These are phyloP conservation scores for Crocuta crocuta DNA, from an alignment of 2,113 vertebrate genomes.

Conservation along the genomic window DNA sequence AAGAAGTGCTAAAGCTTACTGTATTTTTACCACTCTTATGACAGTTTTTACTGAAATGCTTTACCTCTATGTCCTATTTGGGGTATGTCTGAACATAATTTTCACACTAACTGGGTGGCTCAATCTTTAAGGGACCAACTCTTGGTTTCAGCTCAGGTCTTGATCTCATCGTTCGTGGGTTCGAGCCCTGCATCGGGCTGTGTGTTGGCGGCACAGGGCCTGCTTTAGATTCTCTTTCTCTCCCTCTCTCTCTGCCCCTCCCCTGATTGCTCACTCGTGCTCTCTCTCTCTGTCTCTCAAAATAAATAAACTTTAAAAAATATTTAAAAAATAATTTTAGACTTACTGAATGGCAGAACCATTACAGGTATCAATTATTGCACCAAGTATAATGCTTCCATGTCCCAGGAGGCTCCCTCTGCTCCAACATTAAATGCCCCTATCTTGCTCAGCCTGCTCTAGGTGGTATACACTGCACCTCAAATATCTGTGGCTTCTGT, in stretches of 20 bases:
- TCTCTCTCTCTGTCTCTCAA: too few species aligned
- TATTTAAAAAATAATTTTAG: neutral
- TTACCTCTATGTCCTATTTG: neutral
- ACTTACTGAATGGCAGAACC: neutral
- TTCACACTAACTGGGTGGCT: neutral
- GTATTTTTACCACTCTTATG: neutral
- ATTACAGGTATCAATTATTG: neutral
- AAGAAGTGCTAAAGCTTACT: neutral
- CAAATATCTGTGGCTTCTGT: neutral
- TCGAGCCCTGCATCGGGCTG: too few species aligned
- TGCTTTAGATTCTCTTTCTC: too few species aligned
- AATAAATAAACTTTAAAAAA: too few species aligned
- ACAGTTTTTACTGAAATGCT: neutral
- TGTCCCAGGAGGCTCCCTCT: accelerated
- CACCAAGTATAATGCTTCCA: accelerated
- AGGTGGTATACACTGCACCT: neutral
- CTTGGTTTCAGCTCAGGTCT: too few species aligned
- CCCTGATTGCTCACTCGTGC: too few species aligned
- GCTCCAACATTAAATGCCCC: neutral
- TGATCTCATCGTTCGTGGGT: too few species aligned
- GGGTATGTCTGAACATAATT: neutral
- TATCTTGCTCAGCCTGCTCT: neutral
- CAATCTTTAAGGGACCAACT: too few species aligned
- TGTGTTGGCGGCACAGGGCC: too few species aligned
- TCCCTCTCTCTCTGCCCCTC: too few species aligned